Evolutionary conservation across 2,113 vertebrate genomes (phyloP).

Genomic region (Budorcas taxicolor): DNA sequence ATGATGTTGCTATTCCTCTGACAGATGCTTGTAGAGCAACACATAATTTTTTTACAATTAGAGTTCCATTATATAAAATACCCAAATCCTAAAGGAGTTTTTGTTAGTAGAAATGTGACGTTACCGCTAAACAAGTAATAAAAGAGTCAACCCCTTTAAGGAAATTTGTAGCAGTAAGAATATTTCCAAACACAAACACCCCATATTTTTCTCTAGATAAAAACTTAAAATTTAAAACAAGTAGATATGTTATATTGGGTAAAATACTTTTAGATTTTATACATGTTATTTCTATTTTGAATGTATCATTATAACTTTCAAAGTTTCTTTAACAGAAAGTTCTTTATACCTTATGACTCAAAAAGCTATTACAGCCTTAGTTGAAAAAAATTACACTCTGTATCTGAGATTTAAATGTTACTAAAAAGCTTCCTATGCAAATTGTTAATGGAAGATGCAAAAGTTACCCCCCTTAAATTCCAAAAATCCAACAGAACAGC

Average conservation of each 20-base stretch:
- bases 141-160: conserved; percentile 98
- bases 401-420: conserved; percentile 72
- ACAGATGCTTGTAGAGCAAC: conserved; percentile 86
- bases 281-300: conserved; percentile 68
- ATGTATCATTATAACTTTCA: conserved; percentile 48
- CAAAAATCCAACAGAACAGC: conserved; percentile 70
- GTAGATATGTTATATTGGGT: conserved; percentile 62
- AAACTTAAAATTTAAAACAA: conserved; percentile 72
- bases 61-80: conserved; percentile 77
- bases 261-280: conserved; percentile 68
- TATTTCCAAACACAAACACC: conserved; percentile 79
- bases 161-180: conserved; percentile 81
- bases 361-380: conserved; percentile 62
- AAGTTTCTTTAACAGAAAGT: conserved; percentile 59
- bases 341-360: conserved; percentile 55
- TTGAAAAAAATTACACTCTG: conserved; percentile 53
- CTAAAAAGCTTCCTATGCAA: conserved; percentile 73
- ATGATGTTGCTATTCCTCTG: conserved; percentile 83
- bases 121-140: conserved; percentile 99
- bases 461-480: conserved; percentile 52
- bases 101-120: conserved; percentile 96
- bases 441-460: conserved; percentile 76
- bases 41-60: conserved; percentile 84
- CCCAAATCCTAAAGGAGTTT: conserved; percentile 86
- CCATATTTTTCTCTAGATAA: conserved; percentile 76